These are phyloP conservation scores for Eupithecia vulgata DNA, from an alignment of 2,888 invertebrate genomes.

Conservation along the genomic window DNA sequence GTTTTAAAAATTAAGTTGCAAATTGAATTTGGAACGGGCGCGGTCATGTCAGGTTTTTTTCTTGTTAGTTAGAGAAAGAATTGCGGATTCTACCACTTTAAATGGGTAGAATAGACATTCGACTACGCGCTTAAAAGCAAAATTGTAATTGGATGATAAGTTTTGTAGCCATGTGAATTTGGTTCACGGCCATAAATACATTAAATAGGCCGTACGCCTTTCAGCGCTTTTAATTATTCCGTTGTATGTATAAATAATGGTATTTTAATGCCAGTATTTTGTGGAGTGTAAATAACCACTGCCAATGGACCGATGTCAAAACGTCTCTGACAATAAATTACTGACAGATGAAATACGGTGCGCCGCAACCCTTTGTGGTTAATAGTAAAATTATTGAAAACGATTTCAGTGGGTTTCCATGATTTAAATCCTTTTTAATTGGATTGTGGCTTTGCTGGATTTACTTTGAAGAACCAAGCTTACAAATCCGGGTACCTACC, in stretches of 20 bases:
- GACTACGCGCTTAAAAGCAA: background rate
- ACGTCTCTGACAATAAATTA: slow-evolving; percentile 63
- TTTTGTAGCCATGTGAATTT: background rate
- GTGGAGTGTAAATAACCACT: slow-evolving; percentile 58
- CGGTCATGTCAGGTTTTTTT: slow-evolving; percentile 25
- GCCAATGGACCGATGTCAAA: slow-evolving; percentile 61
- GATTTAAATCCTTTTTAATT: slow-evolving; percentile 11
- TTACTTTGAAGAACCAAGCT: slow-evolving; percentile 10
- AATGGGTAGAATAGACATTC: background rate
- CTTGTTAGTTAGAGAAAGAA: slow-evolving; percentile 16
- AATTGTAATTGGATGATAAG: background rate
- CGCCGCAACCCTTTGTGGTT: slow-evolving; percentile 45
- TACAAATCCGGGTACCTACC: background rate
- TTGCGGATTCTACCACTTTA: slow-evolving; percentile 19
- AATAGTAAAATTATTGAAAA: slow-evolving; percentile 23
- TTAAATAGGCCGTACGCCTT: slow-evolving; percentile 11
- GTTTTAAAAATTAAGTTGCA: slow-evolving; percentile 40
- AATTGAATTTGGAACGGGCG: slow-evolving; percentile 34
- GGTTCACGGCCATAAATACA: background rate
- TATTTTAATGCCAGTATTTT: slow-evolving; percentile 33
- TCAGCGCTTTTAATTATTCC: slow-evolving; percentile 15
- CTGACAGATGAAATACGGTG: slow-evolving; percentile 58
- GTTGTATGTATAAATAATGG: slow-evolving; percentile 16
- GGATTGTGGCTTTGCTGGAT: slow-evolving; percentile 12
- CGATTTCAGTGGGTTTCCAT: slow-evolving; percentile 14